phyloP scores from a whole-genome alignment of 2,888 invertebrate species.

The Chymomyza amoena region DNA sequence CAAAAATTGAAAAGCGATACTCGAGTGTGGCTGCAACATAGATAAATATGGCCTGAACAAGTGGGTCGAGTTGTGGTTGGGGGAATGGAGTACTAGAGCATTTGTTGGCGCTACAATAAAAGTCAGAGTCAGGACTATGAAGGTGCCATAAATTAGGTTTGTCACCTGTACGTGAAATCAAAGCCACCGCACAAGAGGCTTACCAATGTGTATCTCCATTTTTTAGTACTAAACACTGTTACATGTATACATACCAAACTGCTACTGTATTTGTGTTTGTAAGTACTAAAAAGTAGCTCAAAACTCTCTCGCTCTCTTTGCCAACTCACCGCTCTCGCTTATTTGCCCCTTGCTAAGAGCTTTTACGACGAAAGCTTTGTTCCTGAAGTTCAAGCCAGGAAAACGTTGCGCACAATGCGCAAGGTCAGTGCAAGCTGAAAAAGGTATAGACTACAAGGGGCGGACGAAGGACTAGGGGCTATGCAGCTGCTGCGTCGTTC shows the following conservation, averaged over 20 bases:
- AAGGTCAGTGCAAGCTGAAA: conserved; percentile 72
- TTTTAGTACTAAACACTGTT: conserved; percentile 30
- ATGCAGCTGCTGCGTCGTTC: conserved; percentile 13
- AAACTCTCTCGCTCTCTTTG: conserved; percentile 8
- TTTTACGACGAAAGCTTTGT: conserved; percentile 54
- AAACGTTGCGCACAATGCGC: conserved; percentile 63
- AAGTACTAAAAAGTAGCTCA: conserved; percentile 34
- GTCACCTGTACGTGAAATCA: conserved; percentile 48
- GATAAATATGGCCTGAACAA: not conserved
- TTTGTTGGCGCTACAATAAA: conserved; percentile 28
- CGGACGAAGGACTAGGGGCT: not conserved
- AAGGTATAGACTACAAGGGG: conserved; percentile 51
- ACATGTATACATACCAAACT: not conserved
- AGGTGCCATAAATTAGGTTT: conserved; percentile 53
- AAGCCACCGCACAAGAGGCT: not conserved
- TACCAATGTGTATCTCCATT: not conserved
- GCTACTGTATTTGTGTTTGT: not conserved
- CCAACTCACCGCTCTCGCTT: conserved; percentile 2
- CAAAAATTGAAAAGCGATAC: conserved; percentile 34
- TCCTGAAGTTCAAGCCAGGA: conserved; percentile 68
- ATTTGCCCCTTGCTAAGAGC: conserved; percentile 55
- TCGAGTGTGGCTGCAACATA: conserved; percentile 28
- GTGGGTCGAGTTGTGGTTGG: not conserved
- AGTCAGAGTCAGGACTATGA: conserved; percentile 17
- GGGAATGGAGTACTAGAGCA: not conserved